Evolutionary conservation across 2,888 invertebrate species (phyloP).

Genomic region (Eristalis arbustorum): DNA sequence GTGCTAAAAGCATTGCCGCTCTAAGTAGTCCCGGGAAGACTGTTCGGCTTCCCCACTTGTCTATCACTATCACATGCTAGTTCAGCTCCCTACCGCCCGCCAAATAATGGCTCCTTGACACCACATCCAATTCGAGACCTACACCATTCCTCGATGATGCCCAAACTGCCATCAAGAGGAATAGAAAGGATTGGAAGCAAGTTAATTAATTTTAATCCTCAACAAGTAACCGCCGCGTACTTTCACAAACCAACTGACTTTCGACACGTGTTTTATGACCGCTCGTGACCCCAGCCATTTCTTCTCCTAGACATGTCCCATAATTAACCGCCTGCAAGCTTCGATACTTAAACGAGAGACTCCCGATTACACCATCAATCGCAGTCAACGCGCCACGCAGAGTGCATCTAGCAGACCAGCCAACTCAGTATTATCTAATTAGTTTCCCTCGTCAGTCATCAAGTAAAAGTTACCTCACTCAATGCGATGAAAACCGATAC

Average conservation of each 20-base stretch:
- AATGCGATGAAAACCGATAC: constrained; percentile 28
- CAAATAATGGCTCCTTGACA: too few species aligned
- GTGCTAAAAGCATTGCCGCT: too few species aligned
- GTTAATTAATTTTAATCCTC: too few species aligned
- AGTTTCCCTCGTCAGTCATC: neutral
- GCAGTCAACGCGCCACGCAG: neutral
- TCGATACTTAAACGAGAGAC: neutral
- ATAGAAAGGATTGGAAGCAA: neutral
- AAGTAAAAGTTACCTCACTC: neutral
- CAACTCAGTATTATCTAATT: neutral
- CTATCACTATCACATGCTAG: too few species aligned
- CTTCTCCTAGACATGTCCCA: neutral
- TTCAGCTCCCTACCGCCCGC: too few species aligned
- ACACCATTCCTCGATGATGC: neutral
- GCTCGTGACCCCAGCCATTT: neutral
- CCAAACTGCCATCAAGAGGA: neutral
- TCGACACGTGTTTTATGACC: neutral
- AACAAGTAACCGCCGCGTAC: neutral
- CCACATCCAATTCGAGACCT: too few species aligned
- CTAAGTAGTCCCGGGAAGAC: too few species aligned
- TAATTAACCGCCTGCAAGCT: neutral
- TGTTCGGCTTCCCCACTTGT: too few species aligned
- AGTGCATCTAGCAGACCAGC: neutral
- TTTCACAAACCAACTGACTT: neutral
- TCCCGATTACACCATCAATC: neutral